These are phyloP conservation scores for Nesoenas mayeri DNA, from an alignment of 2,113 vertebrate genomes.

Conservation along the genomic window DNA sequence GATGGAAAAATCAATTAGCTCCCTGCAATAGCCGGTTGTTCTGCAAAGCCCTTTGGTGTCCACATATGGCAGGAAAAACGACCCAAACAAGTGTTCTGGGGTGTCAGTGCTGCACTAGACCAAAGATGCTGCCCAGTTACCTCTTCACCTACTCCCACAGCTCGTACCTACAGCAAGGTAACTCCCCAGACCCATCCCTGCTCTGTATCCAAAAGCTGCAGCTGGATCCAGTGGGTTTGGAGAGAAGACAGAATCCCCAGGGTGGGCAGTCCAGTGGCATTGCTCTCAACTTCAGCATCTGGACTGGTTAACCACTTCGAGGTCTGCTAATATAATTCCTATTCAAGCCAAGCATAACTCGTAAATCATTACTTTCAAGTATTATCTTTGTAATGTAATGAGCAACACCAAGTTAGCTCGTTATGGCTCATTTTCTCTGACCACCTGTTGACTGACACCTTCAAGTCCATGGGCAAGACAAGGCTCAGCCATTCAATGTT, in stretches of 20 bases:
- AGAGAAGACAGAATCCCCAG: not conserved
- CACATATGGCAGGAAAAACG: not conserved
- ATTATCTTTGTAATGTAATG: not conserved
- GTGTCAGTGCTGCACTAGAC: not conserved
- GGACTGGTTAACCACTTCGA: not conserved
- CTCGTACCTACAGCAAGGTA: not conserved
- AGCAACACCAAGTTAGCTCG: not conserved
- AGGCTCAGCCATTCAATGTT: not conserved
- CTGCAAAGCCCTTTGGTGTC: not conserved
- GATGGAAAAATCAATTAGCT: slow-evolving; percentile 10
- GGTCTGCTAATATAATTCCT: not conserved
- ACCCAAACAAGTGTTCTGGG: not conserved
- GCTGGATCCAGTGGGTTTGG: not conserved
- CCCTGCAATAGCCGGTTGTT: not conserved
- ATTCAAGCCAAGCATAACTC: not conserved
- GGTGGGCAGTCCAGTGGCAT: too few species aligned
- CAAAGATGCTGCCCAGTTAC: not conserved
- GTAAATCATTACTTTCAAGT: not conserved
- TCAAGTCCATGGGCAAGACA: not conserved
- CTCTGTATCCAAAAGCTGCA: not conserved
- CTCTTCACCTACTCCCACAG: not conserved
- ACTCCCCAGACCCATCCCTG: not conserved
- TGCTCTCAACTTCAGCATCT: not conserved
- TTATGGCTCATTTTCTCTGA: not conserved
- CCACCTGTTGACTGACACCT: not conserved